A percentile compares a stretch with the other conserved stretches of the same genome.
These are phyloP conservation scores for Apodemia duryi DNA, from an alignment of 2,888 invertebrate species.

Conservation along the genomic window DNA sequence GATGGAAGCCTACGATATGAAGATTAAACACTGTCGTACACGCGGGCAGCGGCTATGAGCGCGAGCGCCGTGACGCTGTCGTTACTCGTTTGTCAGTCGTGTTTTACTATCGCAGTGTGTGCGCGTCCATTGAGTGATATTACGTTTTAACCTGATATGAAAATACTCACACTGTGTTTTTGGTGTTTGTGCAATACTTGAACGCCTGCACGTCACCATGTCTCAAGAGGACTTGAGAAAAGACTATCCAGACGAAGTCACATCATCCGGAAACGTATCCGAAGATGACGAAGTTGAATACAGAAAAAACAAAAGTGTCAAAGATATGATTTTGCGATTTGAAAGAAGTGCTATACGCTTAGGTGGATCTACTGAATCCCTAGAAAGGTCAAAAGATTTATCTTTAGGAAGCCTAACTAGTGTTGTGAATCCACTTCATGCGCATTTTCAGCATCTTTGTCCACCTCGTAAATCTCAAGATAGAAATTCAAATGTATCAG, in stretches of 20 bases:
- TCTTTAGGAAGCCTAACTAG: conserved; percentile 60
- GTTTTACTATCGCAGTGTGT: conserved; percentile 48
- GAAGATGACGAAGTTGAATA: conserved; percentile 61
- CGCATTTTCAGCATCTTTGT: conserved; percentile 58
- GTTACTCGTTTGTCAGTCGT: conserved; percentile 44
- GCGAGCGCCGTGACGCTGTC: conserved; percentile 48
- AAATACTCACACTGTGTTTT: conserved; percentile 47
- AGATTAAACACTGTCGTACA: conserved; percentile 17
- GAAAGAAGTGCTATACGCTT: conserved; percentile 55
- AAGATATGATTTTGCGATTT: conserved; percentile 68
- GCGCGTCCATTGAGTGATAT: conserved; percentile 55
- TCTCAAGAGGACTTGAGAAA: conserved; percentile 62
- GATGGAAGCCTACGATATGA: conserved; percentile 8
- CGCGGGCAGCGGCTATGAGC: conserved; percentile 34
- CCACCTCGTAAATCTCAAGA: conserved; percentile 62
- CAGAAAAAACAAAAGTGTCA: conserved; percentile 61
- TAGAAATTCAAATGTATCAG: conserved; percentile 69
- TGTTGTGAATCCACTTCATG: conserved; percentile 62
- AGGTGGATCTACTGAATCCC: conserved; percentile 57
- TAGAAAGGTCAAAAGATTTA: conserved; percentile 55
- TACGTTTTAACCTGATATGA: conserved; percentile 59
- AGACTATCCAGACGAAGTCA: conserved; percentile 52
- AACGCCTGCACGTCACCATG: conserved; percentile 51
- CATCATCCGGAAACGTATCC: conserved; percentile 49
- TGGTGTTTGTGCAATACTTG: conserved; percentile 53